Conservation (phyloP, 2,113 vertebrate species). For the Melanostigma gelatinosum region DNA sequence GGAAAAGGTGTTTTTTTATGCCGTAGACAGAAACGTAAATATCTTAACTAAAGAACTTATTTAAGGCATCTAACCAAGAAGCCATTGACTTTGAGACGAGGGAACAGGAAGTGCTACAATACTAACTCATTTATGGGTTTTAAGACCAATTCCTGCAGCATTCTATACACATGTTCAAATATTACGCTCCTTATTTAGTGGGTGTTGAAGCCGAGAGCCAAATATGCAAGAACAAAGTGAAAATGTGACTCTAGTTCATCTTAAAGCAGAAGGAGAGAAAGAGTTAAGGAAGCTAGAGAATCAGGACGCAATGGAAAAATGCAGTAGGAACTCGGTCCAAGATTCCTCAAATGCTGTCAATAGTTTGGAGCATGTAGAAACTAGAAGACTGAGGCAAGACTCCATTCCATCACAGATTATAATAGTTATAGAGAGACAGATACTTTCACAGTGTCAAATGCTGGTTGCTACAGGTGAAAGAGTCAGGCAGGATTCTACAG, state of each 20-base stretch:
- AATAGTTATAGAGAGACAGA: conserved; percentile 28
- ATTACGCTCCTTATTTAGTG: background rate
- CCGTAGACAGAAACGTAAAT: background rate
- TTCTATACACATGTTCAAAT: background rate
- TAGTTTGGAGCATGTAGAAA: conserved; percentile 71
- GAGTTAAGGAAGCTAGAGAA: conserved; percentile 40
- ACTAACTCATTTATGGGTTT: background rate
- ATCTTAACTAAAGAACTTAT: background rate
- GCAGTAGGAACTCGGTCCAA: conserved; percentile 59
- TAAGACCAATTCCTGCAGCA: background rate
- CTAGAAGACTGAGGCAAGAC: conserved; percentile 57
- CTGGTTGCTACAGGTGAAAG: conserved; percentile 14
- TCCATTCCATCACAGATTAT: conserved; percentile 45
- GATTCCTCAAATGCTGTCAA: conserved; percentile 74
- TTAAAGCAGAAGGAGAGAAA: conserved; percentile 10
- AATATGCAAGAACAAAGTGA: background rate
- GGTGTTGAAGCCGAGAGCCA: background rate
- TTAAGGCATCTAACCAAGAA: background rate
- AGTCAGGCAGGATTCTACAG: conserved; percentile 24
- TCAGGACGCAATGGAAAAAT: conserved; percentile 52
- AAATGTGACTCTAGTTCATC: background rate
- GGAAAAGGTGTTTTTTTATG: background rate
- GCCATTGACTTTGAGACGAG: background rate
- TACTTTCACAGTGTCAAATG: conserved; percentile 42
- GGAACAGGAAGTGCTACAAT: background rate